Evolutionary conservation across 2,888 invertebrate genomes (phyloP).

Genomic region (Epinotia demarniana): DNA sequence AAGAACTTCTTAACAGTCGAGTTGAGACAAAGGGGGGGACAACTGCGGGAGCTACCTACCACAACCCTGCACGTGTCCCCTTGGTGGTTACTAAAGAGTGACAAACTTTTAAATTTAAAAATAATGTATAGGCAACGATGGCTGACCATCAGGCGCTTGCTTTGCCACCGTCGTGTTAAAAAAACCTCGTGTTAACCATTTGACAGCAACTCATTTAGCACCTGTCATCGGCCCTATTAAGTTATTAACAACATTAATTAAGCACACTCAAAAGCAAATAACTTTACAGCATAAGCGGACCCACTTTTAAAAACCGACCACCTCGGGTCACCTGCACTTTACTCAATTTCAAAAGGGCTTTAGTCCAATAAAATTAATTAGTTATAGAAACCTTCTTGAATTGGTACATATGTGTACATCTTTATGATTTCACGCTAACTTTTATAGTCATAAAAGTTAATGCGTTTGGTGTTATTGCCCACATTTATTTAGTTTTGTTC

Average conservation of each 20-base stretch:
- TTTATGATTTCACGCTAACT: constrained; percentile 31
- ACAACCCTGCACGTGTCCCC: too few species aligned
- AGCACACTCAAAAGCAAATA: constrained; percentile 6
- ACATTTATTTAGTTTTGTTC: not conserved
- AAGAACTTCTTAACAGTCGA: too few species aligned
- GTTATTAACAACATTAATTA: constrained; percentile 24
- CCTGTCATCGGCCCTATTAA: constrained; percentile 1
- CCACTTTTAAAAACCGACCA: constrained; percentile 1
- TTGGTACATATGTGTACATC: not conserved
- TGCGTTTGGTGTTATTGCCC: constrained; percentile 16
- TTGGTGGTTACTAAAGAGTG: too few species aligned
- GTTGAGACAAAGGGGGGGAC: too few species aligned
- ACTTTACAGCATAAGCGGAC: constrained; percentile 11
- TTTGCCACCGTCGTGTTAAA: too few species aligned
- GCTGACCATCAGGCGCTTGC: too few species aligned
- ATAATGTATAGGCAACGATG: too few species aligned
- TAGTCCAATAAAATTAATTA: not conserved
- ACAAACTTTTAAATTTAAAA: too few species aligned
- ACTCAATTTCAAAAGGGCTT: not conserved
- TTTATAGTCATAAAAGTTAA: not conserved
- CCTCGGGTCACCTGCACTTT: not conserved
- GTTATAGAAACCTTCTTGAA: not conserved
- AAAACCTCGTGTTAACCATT: not conserved
- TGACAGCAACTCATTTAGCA: not conserved
- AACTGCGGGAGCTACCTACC: too few species aligned